Evolutionary conservation across 2,888 invertebrate genomes (phyloP), one percentile per base, ranked within the genome.

Genomic region (Drosophila macrospina): DNA sequence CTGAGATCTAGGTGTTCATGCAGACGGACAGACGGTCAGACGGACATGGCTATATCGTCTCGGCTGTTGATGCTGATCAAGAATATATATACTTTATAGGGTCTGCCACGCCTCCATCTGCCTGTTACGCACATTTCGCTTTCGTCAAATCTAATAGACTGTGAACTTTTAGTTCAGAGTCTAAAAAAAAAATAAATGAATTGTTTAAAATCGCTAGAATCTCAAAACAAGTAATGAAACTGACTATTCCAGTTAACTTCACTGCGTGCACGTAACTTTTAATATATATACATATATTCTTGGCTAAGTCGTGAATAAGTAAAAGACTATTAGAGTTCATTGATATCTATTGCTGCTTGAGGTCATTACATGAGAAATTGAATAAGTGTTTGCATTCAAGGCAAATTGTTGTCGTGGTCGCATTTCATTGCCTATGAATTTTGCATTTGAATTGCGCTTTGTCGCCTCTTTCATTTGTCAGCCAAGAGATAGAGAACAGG

Each of bases 321-420:
- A n/a, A 37, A 44, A 30, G 28, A 37, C 11, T 3, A n/a, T 10
- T 2, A n/a, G 39, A 41, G 34, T 36, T 41, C 1, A 61, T 44
- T 61, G 50, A 36, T 26, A 36, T 41, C 16, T 39, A 26, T 55
- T 24, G 7, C 10, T 26, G 15, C 11, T 41, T 15, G 6, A 10
- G 16, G 42, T 54, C 34, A 26, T 45, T 42, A 24, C 4, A 50
- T 48, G 52, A 37, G 34, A 26, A 56, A 67, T 24, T 34, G 24
- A 8, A 10, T 26, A 59, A 59, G 15, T 41, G 47, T 39, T 51
- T 5, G 3, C 1, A 11, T 7, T 26, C 42, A 50, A n/a, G 24
- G 65, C 41, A 47, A 70, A 52, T 66, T 78, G 59, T 52, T 68
- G 62, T 66, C 57, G 50, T 57, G 16, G 44, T 39, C 52, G 44